Evolutionary conservation across 2,797 vertebrate genomes (phyloP).

Genomic region (Calcarius lapponicus): DNA sequence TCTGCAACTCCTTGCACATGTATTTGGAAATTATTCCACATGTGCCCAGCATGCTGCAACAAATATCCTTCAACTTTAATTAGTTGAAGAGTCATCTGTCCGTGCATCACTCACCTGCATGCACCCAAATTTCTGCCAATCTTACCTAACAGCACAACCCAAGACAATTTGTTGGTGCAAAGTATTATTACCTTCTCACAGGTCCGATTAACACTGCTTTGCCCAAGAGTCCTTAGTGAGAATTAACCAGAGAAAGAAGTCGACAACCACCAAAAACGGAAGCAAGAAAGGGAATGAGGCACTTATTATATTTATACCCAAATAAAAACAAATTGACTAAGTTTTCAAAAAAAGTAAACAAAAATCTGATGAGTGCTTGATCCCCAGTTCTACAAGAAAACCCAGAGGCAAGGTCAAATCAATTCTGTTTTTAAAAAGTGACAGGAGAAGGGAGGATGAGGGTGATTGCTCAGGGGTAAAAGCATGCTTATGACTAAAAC

Average conservation of each 20-base stretch:
- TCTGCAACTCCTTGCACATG: neutral
- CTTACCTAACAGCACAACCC: neutral
- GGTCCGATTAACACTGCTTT: neutral
- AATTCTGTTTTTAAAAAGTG: neutral
- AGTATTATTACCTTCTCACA: neutral
- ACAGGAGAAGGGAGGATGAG: neutral
- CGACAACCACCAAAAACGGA: neutral
- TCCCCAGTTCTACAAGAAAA: neutral
- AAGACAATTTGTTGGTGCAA: neutral
- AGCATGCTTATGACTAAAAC: neutral
- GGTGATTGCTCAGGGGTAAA: neutral
- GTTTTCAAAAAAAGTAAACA: neutral
- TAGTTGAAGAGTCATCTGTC: neutral
- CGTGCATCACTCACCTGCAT: neutral
- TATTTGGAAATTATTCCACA: neutral
- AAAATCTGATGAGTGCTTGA: rapidly evolving
- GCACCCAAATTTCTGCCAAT: neutral
- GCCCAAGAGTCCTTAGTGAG: neutral
- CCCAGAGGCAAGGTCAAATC: neutral
- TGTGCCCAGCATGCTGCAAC: neutral
- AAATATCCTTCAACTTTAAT: neutral
- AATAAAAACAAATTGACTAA: neutral
- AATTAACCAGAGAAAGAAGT: neutral
- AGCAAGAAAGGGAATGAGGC: neutral
- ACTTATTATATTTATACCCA: neutral